Conservation (phyloP, 2,888 invertebrate genomes). For the Dysmachus trigonus region DNA sequence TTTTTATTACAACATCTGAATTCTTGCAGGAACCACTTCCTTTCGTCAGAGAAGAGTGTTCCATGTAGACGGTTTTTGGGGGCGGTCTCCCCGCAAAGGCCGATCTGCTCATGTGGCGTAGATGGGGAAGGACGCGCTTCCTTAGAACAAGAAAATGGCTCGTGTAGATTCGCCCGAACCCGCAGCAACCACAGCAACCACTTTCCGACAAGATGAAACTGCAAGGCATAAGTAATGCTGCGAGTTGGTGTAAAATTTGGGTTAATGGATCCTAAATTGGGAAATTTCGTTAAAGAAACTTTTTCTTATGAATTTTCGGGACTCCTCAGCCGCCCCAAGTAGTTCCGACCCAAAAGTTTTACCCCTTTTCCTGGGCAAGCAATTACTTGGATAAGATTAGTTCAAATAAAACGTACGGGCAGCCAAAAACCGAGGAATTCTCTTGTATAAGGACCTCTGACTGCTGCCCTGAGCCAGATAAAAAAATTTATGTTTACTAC, state of each 20-base stretch:
- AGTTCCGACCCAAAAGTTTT: conserved; percentile 32
- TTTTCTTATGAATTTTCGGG: conserved; percentile 16
- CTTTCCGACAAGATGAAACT: conserved; percentile 26
- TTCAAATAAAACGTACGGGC: conserved; percentile 32
- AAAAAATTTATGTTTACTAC: conserved; percentile 35
- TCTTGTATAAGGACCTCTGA: background rate
- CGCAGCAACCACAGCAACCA: conserved; percentile 27
- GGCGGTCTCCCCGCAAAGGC: background rate
- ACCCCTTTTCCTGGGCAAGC: conserved; percentile 20
- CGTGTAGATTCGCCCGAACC: background rate
- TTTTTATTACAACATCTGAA: conserved; percentile 4
- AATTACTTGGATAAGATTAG: conserved; percentile 41
- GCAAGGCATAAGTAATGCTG: conserved; percentile 22
- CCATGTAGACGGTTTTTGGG: background rate
- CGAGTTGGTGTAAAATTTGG: conserved; percentile 34
- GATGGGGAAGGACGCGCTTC: background rate
- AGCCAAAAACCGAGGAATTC: background rate
- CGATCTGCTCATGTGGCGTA: background rate
- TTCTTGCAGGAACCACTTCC: background rate
- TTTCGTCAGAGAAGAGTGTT: background rate
- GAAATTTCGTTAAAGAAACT: conserved; percentile 23
- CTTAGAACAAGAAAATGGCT: background rate
- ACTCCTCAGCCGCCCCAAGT: conserved; percentile 7
- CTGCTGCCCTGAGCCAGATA: background rate
- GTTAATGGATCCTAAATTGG: conserved; percentile 29